Evolutionary conservation across 37 sponge, comb jelly and placozoan genomes (phyloP).

Genomic region (Theonella swinhoei): DNA sequence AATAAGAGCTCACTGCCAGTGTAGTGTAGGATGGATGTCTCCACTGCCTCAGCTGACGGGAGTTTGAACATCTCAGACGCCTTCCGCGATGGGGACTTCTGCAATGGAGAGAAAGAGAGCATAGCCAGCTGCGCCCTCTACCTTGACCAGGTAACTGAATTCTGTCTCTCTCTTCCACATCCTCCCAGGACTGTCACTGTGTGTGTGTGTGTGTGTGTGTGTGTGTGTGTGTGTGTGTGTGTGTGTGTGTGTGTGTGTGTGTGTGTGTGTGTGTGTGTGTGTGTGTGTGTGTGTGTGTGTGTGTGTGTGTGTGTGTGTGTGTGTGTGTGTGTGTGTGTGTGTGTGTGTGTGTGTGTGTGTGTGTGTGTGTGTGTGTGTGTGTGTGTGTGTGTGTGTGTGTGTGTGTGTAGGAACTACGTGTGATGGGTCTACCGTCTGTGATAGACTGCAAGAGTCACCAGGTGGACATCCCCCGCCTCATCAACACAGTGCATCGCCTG

Average conservation of each 20-base stretch:
- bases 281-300: conserved; percentile 1
- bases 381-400: neutral
- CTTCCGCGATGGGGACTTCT: neutral
- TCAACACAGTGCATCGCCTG: conserved; percentile 42
- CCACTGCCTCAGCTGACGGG: neutral
- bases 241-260: neutral
- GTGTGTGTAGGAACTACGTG: conserved; percentile 24
- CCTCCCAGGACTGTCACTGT: no score
- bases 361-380: conserved; percentile 1
- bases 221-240: conserved; percentile 9
- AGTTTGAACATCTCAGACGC: neutral
- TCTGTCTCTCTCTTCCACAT: neutral
- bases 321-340: conserved; percentile 6
- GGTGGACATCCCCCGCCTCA: neutral
- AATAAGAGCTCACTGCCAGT: no score
- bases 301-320: conserved; percentile 11
- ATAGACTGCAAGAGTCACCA: neutral
- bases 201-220: conserved; percentile 12
- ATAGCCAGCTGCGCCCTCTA: neutral
- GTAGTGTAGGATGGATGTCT: no score
- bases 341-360: neutral
- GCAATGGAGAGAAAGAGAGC: neutral
- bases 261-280: neutral
- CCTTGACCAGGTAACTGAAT: neutral
- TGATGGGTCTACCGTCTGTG: conserved; percentile 31